These are phyloP conservation scores for Trigoniulus corallinus DNA, from an alignment of 1,140 invertebrate genomes.

Conservation along the genomic window DNA sequence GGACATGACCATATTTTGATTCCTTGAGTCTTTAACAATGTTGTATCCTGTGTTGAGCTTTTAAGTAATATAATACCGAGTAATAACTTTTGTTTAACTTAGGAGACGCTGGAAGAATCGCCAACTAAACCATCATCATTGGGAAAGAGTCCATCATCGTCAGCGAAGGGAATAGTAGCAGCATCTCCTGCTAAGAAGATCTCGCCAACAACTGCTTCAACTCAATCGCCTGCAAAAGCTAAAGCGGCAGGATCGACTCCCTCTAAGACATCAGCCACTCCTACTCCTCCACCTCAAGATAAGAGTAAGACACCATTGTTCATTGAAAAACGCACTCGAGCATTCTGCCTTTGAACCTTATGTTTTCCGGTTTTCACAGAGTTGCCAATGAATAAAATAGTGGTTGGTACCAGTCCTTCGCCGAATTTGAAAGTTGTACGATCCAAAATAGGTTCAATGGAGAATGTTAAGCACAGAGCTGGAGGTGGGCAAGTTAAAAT, in stretches of 20 bases:
- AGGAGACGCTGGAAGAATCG: background rate
- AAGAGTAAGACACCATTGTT: slow-evolving; percentile 8
- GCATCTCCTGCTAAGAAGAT: background rate
- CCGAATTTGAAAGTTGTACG: slow-evolving; percentile 77
- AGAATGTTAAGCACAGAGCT: slow-evolving; percentile 80
- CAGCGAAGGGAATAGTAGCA: background rate
- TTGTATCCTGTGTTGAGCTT: background rate
- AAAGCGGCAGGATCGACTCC: background rate
- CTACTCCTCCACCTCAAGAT: slow-evolving; percentile 10
- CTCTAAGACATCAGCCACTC: background rate
- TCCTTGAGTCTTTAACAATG: background rate
- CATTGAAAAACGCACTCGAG: no score
- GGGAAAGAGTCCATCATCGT: background rate
- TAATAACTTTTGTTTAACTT: no score
- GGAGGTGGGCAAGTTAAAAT: slow-evolving; percentile 83
- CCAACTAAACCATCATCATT: background rate
- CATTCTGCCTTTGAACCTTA: slow-evolving; percentile 1
- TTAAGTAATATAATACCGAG: no score
- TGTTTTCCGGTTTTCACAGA: slow-evolving; percentile 26
- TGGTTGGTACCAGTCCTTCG: slow-evolving; percentile 73
- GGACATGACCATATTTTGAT: background rate
- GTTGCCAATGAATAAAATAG: slow-evolving; percentile 82
- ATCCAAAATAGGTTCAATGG: slow-evolving; percentile 85
- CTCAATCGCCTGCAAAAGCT: background rate
- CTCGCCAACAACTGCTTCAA: background rate